Base-by-base conservation (phyloP, 2,888 invertebrate species). In the Stictocephala bisonia region DNA sequence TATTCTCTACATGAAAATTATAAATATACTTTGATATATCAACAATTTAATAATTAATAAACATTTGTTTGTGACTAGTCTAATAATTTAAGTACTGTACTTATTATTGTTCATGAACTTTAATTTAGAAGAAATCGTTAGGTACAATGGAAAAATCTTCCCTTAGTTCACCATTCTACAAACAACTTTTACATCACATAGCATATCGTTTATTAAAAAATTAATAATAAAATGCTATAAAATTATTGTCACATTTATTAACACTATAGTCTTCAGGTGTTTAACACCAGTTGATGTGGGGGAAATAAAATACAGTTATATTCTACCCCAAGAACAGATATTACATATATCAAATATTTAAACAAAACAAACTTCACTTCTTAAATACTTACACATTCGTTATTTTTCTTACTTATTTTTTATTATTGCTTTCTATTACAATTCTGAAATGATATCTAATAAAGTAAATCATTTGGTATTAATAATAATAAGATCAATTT, bases 181-280 rank as follows among this genome's bases (percentile, higher is more conserved):
- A n/a, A n/a, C n/a, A n/a, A n/a, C n/a, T n/a, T n/a, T n/a, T n/a
- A n/a, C n/a, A n/a, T n/a, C n/a, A n/a, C n/a, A 51, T 68, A 68
- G 51, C 29, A 29, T 68, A 50, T 68, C 26, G 51, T 22, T 68
- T 50, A n/a, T n/a, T n/a, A n/a, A n/a, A n/a, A 44, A 71, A 26
- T 56, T 50, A 72, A 68, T 68, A 44, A 67, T 53, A 67, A 64
- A 72, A 58, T 56, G 44, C 56, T 73, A 68, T 64, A 73, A 73
- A 73, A 73, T 73, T 73, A 73, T 73, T 73, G 73, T 73, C 73
- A 73, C 50, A 58, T 22, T 51, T 50, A 68, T 51, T 51, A 68
- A 50, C 29, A 27, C 20, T 68, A 41, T 51, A 29, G 35, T 22
- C 20, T 48, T 24, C 50, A 22, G 24, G 20, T 3, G 3, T 48